Evolutionary conservation across 2,113 vertebrate species (phyloP).

Genomic region (Erpornis zantholeuca): DNA sequence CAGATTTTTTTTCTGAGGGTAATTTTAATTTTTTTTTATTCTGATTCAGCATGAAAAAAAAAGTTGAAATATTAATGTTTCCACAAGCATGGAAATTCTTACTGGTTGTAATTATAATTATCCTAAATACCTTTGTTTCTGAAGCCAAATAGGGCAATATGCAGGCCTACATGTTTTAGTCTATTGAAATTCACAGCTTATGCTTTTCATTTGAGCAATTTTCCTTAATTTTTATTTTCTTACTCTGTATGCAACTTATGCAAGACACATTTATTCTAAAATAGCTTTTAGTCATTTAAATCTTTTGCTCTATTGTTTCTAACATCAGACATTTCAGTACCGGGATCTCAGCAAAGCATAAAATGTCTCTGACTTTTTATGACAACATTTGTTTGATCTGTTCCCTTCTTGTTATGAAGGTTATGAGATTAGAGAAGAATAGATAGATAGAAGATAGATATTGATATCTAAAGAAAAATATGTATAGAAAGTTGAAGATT

Average conservation of each 20-base stretch:
- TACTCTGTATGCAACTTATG: not conserved
- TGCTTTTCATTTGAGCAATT: not conserved
- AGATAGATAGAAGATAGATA: no score
- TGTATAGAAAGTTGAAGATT: not conserved
- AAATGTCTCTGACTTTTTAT: not conserved
- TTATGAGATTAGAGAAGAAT: not conserved
- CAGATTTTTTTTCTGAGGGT: not conserved
- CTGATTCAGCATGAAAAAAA: not conserved
- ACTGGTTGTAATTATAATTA: constrained; percentile 10
- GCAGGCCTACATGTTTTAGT: not conserved
- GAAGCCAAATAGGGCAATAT: not conserved
- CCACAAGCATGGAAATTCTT: not conserved
- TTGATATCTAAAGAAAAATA: not conserved
- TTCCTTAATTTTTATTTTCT: constrained; percentile 28
- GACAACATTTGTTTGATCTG: not conserved
- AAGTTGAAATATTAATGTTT: not conserved
- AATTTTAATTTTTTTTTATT: not conserved
- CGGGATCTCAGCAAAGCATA: not conserved
- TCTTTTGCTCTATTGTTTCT: not conserved
- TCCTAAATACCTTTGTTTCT: not conserved
- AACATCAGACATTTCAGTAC: not conserved
- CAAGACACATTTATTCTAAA: not conserved
- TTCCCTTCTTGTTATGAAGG: not conserved
- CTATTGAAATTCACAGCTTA: not conserved
- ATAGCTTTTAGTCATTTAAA: not conserved